Base-by-base conservation (phyloP, 2,797 vertebrate genomes). In the Pipistrellus pygmaeus region DNA sequence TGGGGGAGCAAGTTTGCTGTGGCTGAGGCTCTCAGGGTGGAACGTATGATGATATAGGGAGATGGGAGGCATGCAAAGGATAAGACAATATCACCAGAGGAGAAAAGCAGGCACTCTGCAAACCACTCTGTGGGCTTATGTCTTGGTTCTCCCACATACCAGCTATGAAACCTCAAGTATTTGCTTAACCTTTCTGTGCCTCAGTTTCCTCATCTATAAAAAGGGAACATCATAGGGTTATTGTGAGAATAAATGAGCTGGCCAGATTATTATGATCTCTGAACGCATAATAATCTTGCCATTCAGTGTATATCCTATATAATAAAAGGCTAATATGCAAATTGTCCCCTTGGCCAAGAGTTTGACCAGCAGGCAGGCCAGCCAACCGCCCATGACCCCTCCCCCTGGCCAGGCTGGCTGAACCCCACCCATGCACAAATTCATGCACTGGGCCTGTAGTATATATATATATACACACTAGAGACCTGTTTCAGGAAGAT, bases 151-250 rank as follows among this genome's bases (percentile, higher is more conserved):
- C 41, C 11, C 27, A 32, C 55, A 76, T 17, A 18, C 64, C 46
- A 85, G 23, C 7, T 48, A 0, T 21, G 62, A 48, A 78, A 23
- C 2, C 35, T 69, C 21, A 1, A 53, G n/a, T 20, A 71, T 27
- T 17, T 55, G 7, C 27, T 15, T 53, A n/a, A 71, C 13, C 35
- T 73, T 73, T 46, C 83, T 85, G 1, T 32, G 46, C 41, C 53
- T 95, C 89, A 38, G 64, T 90, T 90, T 95, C 55, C 30, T 91
- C 57, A 23, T 46, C 66, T 75, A 21, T 66, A 25, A 83, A 85
- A 60, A 53, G 44, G 64, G 12, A 5, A 62, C 35, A 11, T 48
- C 32, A 17, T 0, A 25, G 66, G 73, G 30, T 20, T 83, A 38
- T 10, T 76, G 6, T 20, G 51, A 94, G 85, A 83, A 86, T 77